These are phyloP conservation scores for Pempheris klunzingeri DNA, from an alignment of 2,797 vertebrate species.

Conservation along the genomic window DNA sequence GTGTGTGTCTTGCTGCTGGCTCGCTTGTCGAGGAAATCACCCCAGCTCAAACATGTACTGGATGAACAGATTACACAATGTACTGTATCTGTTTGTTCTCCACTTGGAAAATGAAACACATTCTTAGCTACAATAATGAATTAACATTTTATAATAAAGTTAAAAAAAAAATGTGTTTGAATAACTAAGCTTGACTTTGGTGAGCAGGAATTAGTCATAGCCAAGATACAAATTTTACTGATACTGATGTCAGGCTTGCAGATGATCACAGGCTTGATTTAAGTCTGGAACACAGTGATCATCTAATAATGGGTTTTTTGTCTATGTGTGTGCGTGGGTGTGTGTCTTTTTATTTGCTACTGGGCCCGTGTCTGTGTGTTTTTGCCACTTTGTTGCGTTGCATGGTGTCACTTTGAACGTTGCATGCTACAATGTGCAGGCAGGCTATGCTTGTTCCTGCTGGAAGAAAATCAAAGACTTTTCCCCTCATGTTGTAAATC, in stretches of 20 bases:
- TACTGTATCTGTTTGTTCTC: conserved; percentile 34
- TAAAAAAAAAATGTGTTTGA: not conserved
- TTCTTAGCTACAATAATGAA: conserved; percentile 30
- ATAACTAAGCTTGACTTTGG: conserved; percentile 23
- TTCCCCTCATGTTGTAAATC: conserved; percentile 16
- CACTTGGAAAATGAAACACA: conserved; percentile 38
- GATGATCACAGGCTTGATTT: conserved; percentile 24
- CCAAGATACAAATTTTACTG: conserved; percentile 5
- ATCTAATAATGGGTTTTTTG: conserved; percentile 24
- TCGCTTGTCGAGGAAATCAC: conserved; percentile 62
- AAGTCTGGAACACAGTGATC: conserved; percentile 39
- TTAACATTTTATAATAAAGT: conserved; percentile 4
- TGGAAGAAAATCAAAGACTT: conserved; percentile 38
- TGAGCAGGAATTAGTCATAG: conserved; percentile 15
- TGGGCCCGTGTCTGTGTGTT: not conserved
- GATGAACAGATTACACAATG: conserved; percentile 56
- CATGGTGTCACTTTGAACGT: conserved; percentile 31
- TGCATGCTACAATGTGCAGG: conserved; percentile 16
- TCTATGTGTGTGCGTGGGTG: conserved; percentile 2
- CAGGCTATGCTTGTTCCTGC: conserved; percentile 26
- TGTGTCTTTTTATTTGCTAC: not conserved
- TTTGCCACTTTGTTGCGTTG: conserved; percentile 14
- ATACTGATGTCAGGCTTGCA: conserved; percentile 23
- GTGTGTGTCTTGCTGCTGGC: conserved; percentile 50
- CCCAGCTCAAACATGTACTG: conserved; percentile 39